A percentile compares a stretch with the other conserved stretches of the same genome.
Evolutionary conservation across 2,888 invertebrate species (phyloP).

Genomic region (Choristoneura rosaceana): DNA sequence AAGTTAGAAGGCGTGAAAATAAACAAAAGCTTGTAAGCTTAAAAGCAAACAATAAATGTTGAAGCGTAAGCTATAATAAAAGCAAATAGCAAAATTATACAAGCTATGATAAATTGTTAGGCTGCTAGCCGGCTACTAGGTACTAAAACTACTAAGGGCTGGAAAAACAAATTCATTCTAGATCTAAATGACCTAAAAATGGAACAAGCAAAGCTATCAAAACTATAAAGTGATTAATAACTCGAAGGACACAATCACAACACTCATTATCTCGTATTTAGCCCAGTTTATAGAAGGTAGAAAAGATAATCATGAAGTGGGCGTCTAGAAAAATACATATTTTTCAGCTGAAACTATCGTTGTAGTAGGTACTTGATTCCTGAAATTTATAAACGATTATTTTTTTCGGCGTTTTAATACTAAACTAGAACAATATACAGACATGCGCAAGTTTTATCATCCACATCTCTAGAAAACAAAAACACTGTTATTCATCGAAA

Average conservation of each 20-base stretch:
- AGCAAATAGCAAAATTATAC: too few species aligned
- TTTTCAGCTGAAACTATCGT: conserved; percentile 1
- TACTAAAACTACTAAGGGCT: too few species aligned
- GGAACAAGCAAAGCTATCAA: neutral
- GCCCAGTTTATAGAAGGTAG: conserved; percentile 36
- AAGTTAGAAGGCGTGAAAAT: neutral
- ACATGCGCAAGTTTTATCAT: neutral
- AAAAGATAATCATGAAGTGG: conserved; percentile 20
- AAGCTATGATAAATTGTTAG: too few species aligned
- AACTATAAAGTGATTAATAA: neutral
- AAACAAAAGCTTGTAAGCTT: neutral
- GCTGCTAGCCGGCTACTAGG: too few species aligned
- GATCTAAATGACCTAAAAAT: too few species aligned
- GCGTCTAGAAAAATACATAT: conserved; percentile 14
- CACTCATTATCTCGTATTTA: conserved; percentile 28
- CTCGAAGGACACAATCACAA: conserved; percentile 10
- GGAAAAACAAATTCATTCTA: too few species aligned
- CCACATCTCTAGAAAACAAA: neutral
- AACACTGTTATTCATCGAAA: neutral
- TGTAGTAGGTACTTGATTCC: neutral
- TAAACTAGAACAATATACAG: neutral
- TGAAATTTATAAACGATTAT: neutral
- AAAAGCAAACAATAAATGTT: neutral
- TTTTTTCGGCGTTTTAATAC: neutral
- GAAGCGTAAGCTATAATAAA: neutral